phyloP scores from a whole-genome alignment of 2,888 invertebrate genomes.

The Bibio marci region DNA sequence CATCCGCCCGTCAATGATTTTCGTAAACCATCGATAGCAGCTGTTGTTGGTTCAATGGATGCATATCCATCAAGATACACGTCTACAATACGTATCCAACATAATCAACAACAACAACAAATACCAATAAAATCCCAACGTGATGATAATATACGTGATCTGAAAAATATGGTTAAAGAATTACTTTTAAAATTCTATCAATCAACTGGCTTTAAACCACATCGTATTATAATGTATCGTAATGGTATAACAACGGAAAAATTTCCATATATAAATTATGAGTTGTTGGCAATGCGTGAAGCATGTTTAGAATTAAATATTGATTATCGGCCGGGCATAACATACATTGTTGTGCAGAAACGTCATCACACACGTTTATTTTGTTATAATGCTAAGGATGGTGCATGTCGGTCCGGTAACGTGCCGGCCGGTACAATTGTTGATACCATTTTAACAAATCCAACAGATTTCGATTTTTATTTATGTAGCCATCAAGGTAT shows the following conservation, averaged over 20 bases:
- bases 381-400: slow-evolving; percentile 98
- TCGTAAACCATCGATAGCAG: slow-evolving; percentile 98
- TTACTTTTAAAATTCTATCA: slow-evolving; percentile 98
- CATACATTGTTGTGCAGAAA: slow-evolving; percentile 97
- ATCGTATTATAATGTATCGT: slow-evolving; percentile 96
- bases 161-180: slow-evolving; percentile 97
- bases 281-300: slow-evolving; percentile 92
- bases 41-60: slow-evolving; percentile 99
- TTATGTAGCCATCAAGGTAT: slow-evolving; percentile 96
- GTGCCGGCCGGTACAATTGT: slow-evolving; percentile 99
- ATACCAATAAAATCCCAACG: slow-evolving; percentile 38
- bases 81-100: slow-evolving; percentile 95
- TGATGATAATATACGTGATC: slow-evolving; percentile 97
- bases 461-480: slow-evolving; percentile 99
- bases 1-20: slow-evolving; percentile 99
- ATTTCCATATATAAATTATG: slow-evolving; percentile 93
- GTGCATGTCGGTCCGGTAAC: slow-evolving; percentile 96
- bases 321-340: slow-evolving; percentile 98
- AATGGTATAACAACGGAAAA: slow-evolving; percentile 99
- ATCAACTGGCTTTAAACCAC: slow-evolving; percentile 98
- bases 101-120: slow-evolving; percentile 19
- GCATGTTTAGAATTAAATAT: slow-evolving; percentile 94
- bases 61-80: slow-evolving; percentile 98
- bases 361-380: slow-evolving; percentile 96
- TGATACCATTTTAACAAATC: slow-evolving; percentile 98